Conservation (phyloP, 2,113 vertebrate species). For the Cheilinus undulatus region DNA sequence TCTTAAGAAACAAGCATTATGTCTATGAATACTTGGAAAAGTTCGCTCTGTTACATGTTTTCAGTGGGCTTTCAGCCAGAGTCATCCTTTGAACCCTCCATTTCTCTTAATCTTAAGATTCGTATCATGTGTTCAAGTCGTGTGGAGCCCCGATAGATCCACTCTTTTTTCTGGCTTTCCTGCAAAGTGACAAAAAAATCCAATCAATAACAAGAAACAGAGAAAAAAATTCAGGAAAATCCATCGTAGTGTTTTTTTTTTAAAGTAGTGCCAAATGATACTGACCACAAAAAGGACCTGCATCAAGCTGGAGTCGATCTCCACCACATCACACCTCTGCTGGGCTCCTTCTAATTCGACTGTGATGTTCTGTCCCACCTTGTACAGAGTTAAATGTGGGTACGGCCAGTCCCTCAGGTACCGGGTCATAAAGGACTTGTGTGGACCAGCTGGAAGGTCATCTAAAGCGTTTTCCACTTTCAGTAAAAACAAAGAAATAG, state of each 20-base stretch:
- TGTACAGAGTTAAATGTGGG: conserved; percentile 89
- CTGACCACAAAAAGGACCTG: conserved; percentile 86
- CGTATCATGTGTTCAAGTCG: conserved; percentile 90
- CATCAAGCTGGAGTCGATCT: conserved; percentile 91
- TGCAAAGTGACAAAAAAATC: conserved; percentile 53
- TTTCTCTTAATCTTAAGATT: conserved; percentile 30
- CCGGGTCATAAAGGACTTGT: conserved; percentile 87
- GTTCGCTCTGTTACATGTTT: background rate
- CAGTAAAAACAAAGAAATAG: background rate
- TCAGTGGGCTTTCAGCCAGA: conserved; percentile 14
- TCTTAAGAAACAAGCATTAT: too few relatives aligned
- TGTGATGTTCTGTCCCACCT: conserved; percentile 85
- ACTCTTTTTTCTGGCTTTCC: conserved; percentile 90
- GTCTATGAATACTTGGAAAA: too few relatives aligned
- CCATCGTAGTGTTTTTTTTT: too few relatives aligned
- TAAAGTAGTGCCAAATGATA: background rate
- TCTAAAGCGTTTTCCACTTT: conserved; percentile 88
- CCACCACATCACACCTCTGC: conserved; percentile 89
- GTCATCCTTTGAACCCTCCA: conserved; percentile 1
- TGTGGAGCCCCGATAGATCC: conserved; percentile 93
- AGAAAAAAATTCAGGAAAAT: too few relatives aligned
- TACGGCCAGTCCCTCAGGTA: conserved; percentile 92
- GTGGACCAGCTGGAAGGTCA: conserved; percentile 88
- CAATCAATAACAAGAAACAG: too few relatives aligned
- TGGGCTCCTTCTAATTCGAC: conserved; percentile 88